A percentile compares a stretch with the other conserved stretches of the same genome.
These are phyloP conservation scores for Drosophila subquinaria DNA, from an alignment of 2,888 invertebrate species.

Conservation along the genomic window DNA sequence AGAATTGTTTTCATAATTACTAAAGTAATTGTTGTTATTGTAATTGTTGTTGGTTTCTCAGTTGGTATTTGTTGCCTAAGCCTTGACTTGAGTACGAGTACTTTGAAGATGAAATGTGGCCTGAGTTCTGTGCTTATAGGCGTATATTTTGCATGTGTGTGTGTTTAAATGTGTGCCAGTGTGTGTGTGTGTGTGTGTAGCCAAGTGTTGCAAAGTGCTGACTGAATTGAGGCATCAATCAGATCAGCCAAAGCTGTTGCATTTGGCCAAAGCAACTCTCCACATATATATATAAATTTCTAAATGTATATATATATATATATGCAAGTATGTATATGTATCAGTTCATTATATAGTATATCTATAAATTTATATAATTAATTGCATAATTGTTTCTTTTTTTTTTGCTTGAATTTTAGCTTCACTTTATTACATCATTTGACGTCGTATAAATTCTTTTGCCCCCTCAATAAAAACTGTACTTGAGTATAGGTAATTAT, in stretches of 20 bases:
- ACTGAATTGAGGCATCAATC: constrained; percentile 39
- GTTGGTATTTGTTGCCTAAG: constrained; percentile 26
- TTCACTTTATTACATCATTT: constrained; percentile 20
- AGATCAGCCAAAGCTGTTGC: constrained; percentile 36
- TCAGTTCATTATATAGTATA: constrained; percentile 76
- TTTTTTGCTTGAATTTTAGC: constrained; percentile 29
- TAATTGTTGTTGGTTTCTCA: constrained; percentile 14
- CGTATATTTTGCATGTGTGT: constrained; percentile 8
- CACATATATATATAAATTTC: constrained; percentile 35
- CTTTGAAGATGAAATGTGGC: constrained; percentile 32
- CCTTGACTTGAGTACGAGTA: constrained; percentile 20
- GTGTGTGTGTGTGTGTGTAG: constrained; percentile 11
- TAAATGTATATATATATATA: constrained; percentile 40
- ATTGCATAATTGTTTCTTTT: constrained; percentile 38
- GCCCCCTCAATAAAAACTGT: constrained; percentile 54
- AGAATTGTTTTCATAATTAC: constrained; percentile 22
- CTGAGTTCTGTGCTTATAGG: constrained; percentile 48
- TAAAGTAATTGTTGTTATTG: constrained; percentile 26
- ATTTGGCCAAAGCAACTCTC: constrained; percentile 55
- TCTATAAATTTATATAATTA: constrained; percentile 56
- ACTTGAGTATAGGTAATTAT: constrained; percentile 42
- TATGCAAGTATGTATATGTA: constrained; percentile 68
- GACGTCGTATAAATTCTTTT: constrained; percentile 47
- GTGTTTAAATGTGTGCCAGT: constrained; percentile 8
- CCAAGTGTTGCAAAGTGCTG: constrained; percentile 31